Percentiles rank a stretch among this genome's conserved stretches.
These are phyloP conservation scores for Boulengeromyrus knoepffleri DNA, from an alignment of 2,113 vertebrate species.

Conservation along the genomic window DNA sequence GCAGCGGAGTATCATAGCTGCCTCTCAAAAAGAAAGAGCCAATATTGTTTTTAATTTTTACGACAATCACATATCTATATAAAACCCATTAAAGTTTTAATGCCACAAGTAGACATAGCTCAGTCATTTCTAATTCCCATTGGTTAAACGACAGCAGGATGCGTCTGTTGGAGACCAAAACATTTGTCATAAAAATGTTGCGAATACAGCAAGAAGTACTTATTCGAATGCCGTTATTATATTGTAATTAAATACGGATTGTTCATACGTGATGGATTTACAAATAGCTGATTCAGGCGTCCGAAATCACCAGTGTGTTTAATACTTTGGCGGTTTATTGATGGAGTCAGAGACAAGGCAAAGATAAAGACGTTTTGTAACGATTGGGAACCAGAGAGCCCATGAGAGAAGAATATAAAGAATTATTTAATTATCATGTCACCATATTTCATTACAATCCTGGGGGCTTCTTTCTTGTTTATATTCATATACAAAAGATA, in stretches of 20 bases:
- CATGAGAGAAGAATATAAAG: background rate
- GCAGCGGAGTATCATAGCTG: background rate
- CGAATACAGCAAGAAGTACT: background rate
- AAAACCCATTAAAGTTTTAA: background rate
- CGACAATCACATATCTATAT: background rate
- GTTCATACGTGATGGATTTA: background rate
- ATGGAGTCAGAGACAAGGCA: background rate
- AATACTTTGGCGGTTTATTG: background rate
- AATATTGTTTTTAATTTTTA: background rate
- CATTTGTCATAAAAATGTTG: background rate
- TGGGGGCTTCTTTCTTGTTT: background rate
- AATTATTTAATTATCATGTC: background rate
- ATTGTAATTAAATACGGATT: background rate
- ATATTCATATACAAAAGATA: background rate
- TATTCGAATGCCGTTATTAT: background rate
- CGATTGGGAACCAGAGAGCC: background rate
- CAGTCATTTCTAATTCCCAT: background rate
- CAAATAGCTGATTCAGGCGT: background rate
- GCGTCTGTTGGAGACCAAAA: background rate
- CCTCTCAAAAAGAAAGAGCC: background rate
- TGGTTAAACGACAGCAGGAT: background rate
- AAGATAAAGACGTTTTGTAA: background rate
- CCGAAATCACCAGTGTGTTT: background rate
- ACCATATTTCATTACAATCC: background rate
- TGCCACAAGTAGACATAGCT: background rate